These are phyloP conservation scores for Notolepis coatsorum DNA, from an alignment of 2,797 vertebrate genomes.

Conservation along the genomic window DNA sequence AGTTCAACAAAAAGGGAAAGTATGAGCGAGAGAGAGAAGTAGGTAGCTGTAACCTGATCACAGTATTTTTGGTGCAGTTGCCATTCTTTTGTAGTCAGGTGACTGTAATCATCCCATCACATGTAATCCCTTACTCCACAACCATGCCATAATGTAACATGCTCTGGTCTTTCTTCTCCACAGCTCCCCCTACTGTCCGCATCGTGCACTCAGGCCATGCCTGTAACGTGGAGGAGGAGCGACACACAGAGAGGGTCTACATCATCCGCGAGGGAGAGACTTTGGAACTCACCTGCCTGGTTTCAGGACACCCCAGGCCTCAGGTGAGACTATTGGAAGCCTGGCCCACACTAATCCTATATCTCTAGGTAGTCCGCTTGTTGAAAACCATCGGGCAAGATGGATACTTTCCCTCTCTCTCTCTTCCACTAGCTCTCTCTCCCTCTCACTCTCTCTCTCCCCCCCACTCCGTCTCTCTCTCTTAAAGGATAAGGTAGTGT, in stretches of 20 bases:
- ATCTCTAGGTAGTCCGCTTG: not conserved
- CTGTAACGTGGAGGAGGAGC: constrained; percentile 97
- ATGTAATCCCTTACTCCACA: no score
- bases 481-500: no score
- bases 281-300: constrained; percentile 93
- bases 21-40: no score
- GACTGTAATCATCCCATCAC: no score
- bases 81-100: no score
- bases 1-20: no score
- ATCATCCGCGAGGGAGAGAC: constrained; percentile 97
- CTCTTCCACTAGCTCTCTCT: constrained; percentile 1
- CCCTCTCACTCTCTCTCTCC: not conserved
- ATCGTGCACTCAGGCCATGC: constrained; percentile 97
- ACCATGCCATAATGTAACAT: not conserved
- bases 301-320: constrained; percentile 95
- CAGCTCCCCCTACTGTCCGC: constrained; percentile 94
- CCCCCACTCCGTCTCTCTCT: not conserved
- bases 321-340: constrained; percentile 85
- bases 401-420: not conserved
- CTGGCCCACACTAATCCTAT: not conserved
- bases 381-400: no score
- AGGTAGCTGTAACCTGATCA: no score
- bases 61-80: no score
- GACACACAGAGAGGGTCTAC: constrained; percentile 96
- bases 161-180: constrained; percentile 32